These are phyloP conservation scores for Synanthedon andrenaeformis DNA, from an alignment of 2,888 invertebrate species.

Conservation along the genomic window DNA sequence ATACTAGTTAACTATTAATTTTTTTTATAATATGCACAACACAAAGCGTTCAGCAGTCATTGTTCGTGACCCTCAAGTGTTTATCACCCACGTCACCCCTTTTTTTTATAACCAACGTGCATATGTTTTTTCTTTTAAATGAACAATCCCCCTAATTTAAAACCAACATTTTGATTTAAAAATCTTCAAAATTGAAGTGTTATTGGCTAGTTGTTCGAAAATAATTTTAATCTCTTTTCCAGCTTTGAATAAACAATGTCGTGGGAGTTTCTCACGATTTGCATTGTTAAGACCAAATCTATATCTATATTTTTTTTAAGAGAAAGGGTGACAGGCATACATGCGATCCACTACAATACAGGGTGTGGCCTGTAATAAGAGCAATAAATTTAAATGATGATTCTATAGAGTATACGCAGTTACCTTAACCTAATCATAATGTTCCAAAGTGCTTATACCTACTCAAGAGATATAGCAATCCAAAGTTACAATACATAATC, in stretches of 20 bases:
- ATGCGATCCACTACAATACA: too few relatives aligned
- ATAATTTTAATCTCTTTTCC: constrained; percentile 17
- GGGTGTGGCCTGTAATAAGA: too few relatives aligned
- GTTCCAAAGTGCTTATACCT: too few relatives aligned
- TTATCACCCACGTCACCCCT: constrained; percentile 22
- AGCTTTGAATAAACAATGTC: constrained; percentile 9
- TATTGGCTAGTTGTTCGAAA: constrained; percentile 23
- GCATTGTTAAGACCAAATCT: too few relatives aligned
- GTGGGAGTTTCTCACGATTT: constrained; percentile 18
- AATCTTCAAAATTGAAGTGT: constrained; percentile 28
- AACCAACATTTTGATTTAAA: constrained; percentile 24
- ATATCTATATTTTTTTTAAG: too few relatives aligned
- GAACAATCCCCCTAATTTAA: constrained; percentile 24
- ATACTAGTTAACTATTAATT: too few relatives aligned
- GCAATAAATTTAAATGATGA: too few relatives aligned
- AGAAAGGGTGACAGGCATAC: too few relatives aligned
- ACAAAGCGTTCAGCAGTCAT: constrained; percentile 37
- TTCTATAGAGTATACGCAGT: too few relatives aligned
- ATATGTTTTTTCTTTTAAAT: constrained; percentile 48
- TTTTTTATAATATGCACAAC: background rate
- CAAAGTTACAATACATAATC: too few relatives aligned
- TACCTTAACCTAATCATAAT: too few relatives aligned
- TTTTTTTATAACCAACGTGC: constrained; percentile 21
- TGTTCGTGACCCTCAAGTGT: constrained; percentile 46
- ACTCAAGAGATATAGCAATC: too few relatives aligned